Base-by-base conservation (phyloP, 2,888 invertebrate genomes). In the Oxycera nigricornis region DNA sequence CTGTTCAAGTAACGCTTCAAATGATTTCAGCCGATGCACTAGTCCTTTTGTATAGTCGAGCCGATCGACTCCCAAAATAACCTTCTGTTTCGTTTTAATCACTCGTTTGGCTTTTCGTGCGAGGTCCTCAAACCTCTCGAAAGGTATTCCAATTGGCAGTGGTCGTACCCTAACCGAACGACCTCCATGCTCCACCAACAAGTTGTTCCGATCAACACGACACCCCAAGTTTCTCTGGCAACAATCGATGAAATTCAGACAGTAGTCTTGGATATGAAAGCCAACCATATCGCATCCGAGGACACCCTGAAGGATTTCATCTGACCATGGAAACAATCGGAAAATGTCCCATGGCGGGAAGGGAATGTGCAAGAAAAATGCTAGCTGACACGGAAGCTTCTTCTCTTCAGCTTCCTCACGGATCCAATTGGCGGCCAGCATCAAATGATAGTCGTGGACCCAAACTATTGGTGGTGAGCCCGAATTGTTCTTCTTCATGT, bases 291-390 rank as follows among this genome's bases (percentile, higher is more conserved):
- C 96, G 84, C 95, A 95, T 79, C 93, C 93, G 70, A 97, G 88
- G 89, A 97, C 93, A 77, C 96, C 96, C 84, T 96, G 95, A 30
- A 97, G 88, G 73, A 97, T 92, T 86, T 96, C 96, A 84, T 95
- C 95, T n/a, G 94, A 92, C 94, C 95, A 95, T 1, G 95, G 95
- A 80, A 96, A 92, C 68, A 96, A 87, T 76, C 95, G 88, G 84
- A 94, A 95, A 78, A 96, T 95, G 81, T 96, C 96, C 94, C 96
- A 96, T 14, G 96, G 92, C 14, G 96, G 96, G 84, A 97, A 97
- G 0, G 97, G 97, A 81, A 97, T 97, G 86, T 97, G 97, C 76
- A 97, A 88, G 86, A 97, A 97, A 87, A 97, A 97, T 30, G 95
- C 96, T 77, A 96, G 86, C 82, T 94, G 94, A 81, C 91, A 92